Evolutionary conservation across 2,797 vertebrate genomes (phyloP).

Genomic region (Mionectes olivaceus): DNA sequence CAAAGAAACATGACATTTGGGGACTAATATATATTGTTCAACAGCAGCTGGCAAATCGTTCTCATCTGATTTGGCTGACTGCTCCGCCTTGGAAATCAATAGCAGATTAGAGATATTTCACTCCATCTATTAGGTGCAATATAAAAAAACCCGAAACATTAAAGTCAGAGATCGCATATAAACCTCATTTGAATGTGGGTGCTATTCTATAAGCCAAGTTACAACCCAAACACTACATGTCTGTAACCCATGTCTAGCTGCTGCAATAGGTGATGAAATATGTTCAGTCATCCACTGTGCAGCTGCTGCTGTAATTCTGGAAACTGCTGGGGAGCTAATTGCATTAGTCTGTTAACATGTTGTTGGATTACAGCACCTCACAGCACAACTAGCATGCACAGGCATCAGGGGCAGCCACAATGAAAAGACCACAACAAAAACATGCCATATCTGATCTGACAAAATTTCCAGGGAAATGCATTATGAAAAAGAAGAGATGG

Average conservation of each 20-base stretch:
- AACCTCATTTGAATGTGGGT: not conserved
- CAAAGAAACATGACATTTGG: conserved; percentile 30
- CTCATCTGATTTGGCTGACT: conserved; percentile 40
- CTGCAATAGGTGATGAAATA: not conserved
- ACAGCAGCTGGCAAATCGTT: conserved; percentile 46
- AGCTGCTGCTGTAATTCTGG: not conserved
- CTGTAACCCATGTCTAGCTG: not conserved
- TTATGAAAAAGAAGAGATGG: not conserved
- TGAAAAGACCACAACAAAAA: not conserved
- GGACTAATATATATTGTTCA: conserved; percentile 42
- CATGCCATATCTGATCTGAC: not conserved
- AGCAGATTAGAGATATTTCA: conserved; percentile 41
- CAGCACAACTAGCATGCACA: not conserved
- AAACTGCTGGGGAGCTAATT: not conserved
- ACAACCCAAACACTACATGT: not conserved
- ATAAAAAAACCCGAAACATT: not conserved
- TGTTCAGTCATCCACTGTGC: not conserved
- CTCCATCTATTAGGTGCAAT: conserved; percentile 9
- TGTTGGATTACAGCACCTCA: not conserved
- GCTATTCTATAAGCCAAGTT: not conserved
- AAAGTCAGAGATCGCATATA: not conserved
- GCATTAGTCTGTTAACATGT: not conserved
- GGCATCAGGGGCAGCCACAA: not conserved
- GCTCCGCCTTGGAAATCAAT: conserved; percentile 22
- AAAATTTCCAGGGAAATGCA: accelerated